phyloP scores from a whole-genome alignment of 2,888 invertebrate genomes.

The Dynastes hyllus region DNA sequence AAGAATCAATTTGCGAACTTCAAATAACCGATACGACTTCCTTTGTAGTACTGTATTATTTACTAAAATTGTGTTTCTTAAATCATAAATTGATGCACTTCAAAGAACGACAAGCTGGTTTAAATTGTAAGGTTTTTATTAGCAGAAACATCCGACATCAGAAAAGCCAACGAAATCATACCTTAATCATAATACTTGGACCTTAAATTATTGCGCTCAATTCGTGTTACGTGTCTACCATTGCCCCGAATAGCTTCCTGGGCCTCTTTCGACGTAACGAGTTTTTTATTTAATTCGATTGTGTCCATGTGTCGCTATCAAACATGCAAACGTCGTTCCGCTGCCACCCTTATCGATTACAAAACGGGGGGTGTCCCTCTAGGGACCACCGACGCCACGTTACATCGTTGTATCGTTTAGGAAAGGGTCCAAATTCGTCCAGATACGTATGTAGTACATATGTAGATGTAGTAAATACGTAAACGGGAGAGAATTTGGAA shows the following conservation, averaged over 20 bases:
- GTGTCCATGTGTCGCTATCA: constrained; percentile 42
- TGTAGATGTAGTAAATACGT: not conserved
- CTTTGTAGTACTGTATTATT: no score
- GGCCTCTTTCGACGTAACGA: constrained; percentile 26
- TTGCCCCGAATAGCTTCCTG: constrained; percentile 13
- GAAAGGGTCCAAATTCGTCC: not conserved
- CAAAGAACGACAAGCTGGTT: no score
- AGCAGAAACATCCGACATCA: no score
- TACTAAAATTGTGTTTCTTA: no score
- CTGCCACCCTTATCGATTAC: constrained; percentile 38
- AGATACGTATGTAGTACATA: not conserved
- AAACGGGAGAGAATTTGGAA: constrained; percentile 6
- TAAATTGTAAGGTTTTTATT: no score
- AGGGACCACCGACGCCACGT: constrained; percentile 8
- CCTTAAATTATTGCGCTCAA: not conserved
- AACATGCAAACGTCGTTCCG: constrained; percentile 38
- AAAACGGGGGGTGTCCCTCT: constrained; percentile 26
- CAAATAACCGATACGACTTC: no score
- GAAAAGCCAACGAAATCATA: not conserved
- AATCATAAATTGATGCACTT: no score
- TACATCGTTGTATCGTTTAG: not conserved
- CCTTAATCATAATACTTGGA: not conserved
- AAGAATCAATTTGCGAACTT: no score
- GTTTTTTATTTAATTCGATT: constrained; percentile 46
- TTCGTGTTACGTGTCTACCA: not conserved